These are phyloP conservation scores for Cydia pomonella DNA, from an alignment of 1,140 invertebrate species.

Conservation along the genomic window DNA sequence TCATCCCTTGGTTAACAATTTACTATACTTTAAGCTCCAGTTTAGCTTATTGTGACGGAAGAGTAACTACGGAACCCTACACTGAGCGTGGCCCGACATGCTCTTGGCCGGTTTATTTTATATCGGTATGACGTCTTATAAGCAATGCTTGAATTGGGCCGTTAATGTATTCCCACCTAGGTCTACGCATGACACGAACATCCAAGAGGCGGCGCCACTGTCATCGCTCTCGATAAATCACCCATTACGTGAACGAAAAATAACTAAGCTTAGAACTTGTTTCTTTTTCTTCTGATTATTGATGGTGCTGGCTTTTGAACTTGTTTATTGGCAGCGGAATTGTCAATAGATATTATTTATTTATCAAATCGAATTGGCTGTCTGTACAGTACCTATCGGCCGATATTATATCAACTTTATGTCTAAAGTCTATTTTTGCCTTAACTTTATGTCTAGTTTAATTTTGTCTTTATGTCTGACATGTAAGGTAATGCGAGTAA, in stretches of 20 bases:
- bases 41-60: too few relatives aligned
- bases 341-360: not conserved
- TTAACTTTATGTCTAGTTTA: too few relatives aligned
- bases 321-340: not conserved
- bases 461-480: too few relatives aligned
- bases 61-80: too few relatives aligned
- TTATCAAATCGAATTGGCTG: not conserved
- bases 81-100: too few relatives aligned
- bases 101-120: too few relatives aligned
- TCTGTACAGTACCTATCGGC: not conserved
- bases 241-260: conserved; percentile 1
- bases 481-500: too few relatives aligned
- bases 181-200: conserved; percentile 1
- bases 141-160: too few relatives aligned
- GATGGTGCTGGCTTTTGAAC: not conserved
- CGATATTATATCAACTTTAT: not conserved
- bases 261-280: not conserved
- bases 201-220: conserved; percentile 1
- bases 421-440: too few relatives aligned
- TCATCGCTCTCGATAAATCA: not conserved
- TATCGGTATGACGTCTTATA: too few relatives aligned
- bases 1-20: too few relatives aligned
- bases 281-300: not conserved
- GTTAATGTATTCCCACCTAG: conserved; percentile 1
- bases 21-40: too few relatives aligned